Conservation (phyloP, 2,797 vertebrate genomes). For the Rhynchotus rufescens region DNA sequence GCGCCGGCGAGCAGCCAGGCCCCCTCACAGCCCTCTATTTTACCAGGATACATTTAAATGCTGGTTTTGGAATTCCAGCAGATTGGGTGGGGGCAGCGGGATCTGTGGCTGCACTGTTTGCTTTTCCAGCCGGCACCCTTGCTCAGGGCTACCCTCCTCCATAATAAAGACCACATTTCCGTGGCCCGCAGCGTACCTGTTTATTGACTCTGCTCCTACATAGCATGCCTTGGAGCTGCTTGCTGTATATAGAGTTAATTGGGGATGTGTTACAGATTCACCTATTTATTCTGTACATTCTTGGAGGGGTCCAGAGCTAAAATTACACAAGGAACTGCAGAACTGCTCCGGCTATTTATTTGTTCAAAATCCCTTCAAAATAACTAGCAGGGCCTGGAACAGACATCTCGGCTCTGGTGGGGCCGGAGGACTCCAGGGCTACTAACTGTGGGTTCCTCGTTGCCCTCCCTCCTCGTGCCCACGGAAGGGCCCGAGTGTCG, state of each 20-base stretch:
- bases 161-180: conserved; percentile 41
- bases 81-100: background rate
- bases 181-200: conserved; percentile 9
- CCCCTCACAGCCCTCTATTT: background rate
- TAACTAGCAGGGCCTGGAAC: background rate
- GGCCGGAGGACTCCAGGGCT: background rate
- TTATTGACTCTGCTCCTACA: conserved; percentile 58
- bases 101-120: conserved; percentile 3
- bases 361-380: conserved; percentile 59
- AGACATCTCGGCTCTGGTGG: conserved; percentile 32
- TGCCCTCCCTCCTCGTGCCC: background rate
- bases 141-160: background rate
- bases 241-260: conserved; percentile 27
- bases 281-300: conserved; percentile 75
- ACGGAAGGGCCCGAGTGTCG: background rate
- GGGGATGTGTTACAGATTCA: conserved; percentile 54
- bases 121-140: conserved; percentile 44
- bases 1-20: background rate
- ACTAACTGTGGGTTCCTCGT: background rate
- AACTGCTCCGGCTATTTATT: conserved; percentile 62
- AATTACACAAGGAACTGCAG: conserved; percentile 61
- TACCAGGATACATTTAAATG: background rate
- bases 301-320: conserved; percentile 61
- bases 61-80: background rate
- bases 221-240: background rate